Evolutionary conservation across 2,888 invertebrate species (phyloP), one percentile per base, ranked within the genome.

Genomic region (Torymus aiolomorphi): DNA sequence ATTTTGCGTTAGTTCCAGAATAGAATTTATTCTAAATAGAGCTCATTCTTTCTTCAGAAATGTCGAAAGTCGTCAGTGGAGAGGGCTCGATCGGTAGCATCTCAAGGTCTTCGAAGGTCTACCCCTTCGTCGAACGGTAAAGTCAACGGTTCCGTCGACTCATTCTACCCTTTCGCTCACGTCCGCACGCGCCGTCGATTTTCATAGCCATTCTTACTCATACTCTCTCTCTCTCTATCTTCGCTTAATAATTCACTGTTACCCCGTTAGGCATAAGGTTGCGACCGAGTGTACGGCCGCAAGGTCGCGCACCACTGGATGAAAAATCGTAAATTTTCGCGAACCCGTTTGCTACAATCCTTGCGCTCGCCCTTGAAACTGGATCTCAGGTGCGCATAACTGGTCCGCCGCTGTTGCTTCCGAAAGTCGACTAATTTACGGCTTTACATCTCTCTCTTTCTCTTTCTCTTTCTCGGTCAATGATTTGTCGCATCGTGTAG

Each of bases 321-420:
- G 59, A 62, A 83, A 82, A 85, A 85, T 83, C 86, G 86, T 87
- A 88, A 88, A 87, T 86, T 86, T 85, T 83, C 83, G 82, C 79
- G 56, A 84, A 83, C 83, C 84, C 70, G 77, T 78, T 75, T 61
- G 73, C 59, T 66, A 77, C 83, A 80, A 74, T 81, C 72, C 80
- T 80, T 78, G 62, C 82, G 59, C 42, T 2, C 63, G 78, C 52
- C 78, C 75, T 71, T 72, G 76, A 54, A 51, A 65, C 57, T 12
- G 49, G 61, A 1, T 69, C 49, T 52, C 20, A 18, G 24, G 56
- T 56, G 18, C 65, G 62, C 31, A 73, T 73, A 76, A 78, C 78
- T 78, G 73, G 73, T 78, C 67, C 65, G 18, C 31, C 31, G 24
- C 31, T 31, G 31, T 24, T 31, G 31, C 31, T 31, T 5, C 31